phyloP scores from a whole-genome alignment of 2,113 vertebrate species.

The Gambusia holbrooki region DNA sequence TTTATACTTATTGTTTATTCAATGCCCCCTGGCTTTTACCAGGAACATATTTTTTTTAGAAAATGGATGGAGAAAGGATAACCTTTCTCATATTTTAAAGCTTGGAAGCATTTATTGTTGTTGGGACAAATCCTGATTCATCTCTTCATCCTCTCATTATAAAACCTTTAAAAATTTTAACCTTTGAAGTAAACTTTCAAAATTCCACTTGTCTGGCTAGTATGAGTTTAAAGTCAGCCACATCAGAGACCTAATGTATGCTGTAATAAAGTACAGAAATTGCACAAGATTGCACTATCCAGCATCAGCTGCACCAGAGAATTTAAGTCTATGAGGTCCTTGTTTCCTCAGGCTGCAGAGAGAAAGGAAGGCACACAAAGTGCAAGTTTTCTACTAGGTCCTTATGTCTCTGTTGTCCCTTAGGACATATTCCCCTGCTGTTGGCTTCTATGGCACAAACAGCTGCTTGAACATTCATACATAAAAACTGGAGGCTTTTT shows the following conservation, averaged over 20 bases:
- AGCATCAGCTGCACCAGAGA: conserved; percentile 48
- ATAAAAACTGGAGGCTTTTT: background rate
- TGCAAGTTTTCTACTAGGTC: conserved; percentile 32
- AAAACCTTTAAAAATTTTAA: conserved; percentile 53
- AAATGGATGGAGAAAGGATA: conserved; percentile 6
- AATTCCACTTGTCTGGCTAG: conserved; percentile 53
- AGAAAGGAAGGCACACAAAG: conserved; percentile 27
- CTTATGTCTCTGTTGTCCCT: conserved; percentile 11
- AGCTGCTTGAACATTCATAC: background rate
- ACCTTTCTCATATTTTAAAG: conserved; percentile 28
- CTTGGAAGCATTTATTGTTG: conserved; percentile 15
- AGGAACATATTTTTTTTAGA: background rate
- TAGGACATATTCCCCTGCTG: background rate
- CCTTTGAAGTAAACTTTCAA: conserved; percentile 62
- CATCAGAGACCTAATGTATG: conserved; percentile 45
- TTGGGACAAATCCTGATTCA: conserved; percentile 28
- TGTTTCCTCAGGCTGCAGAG: conserved; percentile 34
- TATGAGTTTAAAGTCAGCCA: conserved; percentile 46
- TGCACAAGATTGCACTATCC: conserved; percentile 71
- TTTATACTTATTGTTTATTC: background rate
- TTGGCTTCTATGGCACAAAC: conserved; percentile 3
- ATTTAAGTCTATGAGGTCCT: conserved; percentile 40
- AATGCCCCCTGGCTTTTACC: background rate
- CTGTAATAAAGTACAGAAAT: conserved; percentile 60
- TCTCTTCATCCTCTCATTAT: conserved; percentile 51